phyloP scores from a whole-genome alignment of 1,140 invertebrate species.

The Psix sp. region DNA sequence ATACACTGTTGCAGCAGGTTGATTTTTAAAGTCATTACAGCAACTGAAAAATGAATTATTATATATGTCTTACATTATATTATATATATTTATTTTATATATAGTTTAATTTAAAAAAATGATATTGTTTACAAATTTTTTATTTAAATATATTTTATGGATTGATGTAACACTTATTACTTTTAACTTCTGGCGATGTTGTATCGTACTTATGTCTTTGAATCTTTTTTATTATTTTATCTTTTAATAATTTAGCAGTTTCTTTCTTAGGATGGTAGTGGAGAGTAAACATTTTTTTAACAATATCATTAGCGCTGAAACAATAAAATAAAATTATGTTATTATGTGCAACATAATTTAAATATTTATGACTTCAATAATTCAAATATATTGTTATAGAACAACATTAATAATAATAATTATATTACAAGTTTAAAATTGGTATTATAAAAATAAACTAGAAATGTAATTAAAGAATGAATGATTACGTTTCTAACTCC shows the following conservation, averaged over 20 bases:
- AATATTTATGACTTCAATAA: no score
- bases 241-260: constrained; percentile 10
- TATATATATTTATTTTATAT: no score
- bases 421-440: no score
- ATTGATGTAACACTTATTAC: no score
- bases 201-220: constrained; percentile 38
- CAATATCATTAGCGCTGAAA: constrained; percentile 37
- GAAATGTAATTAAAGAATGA: background rate
- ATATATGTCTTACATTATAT: no score
- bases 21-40: background rate
- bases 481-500: constrained; percentile 27
- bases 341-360: no score
- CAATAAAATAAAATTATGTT: background rate
- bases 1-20: background rate
- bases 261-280: constrained; percentile 6
- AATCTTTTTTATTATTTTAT: constrained; percentile 11
- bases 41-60: constrained; percentile 1
- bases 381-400: no score
- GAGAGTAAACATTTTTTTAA: constrained; percentile 32
- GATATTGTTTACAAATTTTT: no score
- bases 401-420: no score
- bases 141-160: no score
- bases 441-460: background rate
- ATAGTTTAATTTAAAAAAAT: no score
- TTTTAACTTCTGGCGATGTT: constrained; percentile 16